Evolutionary conservation across 2,888 invertebrate species (phyloP), one percentile per base, ranked within the genome.

Genomic region (Leucophora obtusa): DNA sequence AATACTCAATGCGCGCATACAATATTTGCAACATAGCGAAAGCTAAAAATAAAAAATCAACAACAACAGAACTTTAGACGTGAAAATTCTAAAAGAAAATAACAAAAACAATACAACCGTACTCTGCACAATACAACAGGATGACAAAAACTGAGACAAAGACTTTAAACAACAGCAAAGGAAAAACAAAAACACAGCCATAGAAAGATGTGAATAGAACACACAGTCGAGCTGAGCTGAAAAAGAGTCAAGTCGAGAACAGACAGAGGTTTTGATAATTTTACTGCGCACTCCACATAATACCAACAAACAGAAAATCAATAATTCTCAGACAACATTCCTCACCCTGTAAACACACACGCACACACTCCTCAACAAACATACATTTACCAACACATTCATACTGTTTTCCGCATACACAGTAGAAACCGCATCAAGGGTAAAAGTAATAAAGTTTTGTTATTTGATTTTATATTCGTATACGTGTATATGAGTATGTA

Each of bases 241-340:
- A 28, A 28, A 28, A 28, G 28, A 70, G 68, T 63, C 21, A 62
- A 68, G 43, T 38, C 24, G 65, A 68, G 66, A 66, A 71, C 58
- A 58, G 18, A 69, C 70, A 75, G 65, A 62, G 63, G 38, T 54
- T 73, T 62, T 54, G 54, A 69, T 72, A 77, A 63, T 77, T 81
- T 81, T 77, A 81, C 80, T 81, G 80, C 80, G 80, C 80, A 81
- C 77, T 77, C 80, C 71, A 82, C 74, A 78, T 15, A 47, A 74
- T 47, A 69, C 69, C 35, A 63, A 63, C 62, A 38, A 1, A 47
- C 14, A 14, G 73, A 81, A 81, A 81, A 82, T 82, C 79, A 71
- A 79, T 79, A 76, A 66, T 79, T 77, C 79, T 82, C 82, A 79
- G 79, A 82, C 79, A 73, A 70, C 66, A 76, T 74, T 73, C 75